Evolutionary conservation across 2,113 vertebrate genomes (phyloP).

Genomic region (Glaucidium brasilianum): DNA sequence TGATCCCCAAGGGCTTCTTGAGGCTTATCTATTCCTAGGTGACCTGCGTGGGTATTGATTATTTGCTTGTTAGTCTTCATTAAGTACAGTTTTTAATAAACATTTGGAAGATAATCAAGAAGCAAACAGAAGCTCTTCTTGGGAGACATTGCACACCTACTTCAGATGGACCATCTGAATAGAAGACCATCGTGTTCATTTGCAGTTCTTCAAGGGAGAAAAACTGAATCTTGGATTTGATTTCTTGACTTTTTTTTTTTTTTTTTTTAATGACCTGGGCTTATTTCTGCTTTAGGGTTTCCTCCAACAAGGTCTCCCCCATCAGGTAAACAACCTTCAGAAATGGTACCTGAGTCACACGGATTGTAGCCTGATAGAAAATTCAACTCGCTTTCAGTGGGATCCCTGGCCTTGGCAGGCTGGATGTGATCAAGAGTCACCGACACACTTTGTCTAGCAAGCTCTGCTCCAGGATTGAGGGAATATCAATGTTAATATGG

Average conservation of each 20-base stretch:
- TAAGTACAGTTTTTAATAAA: conserved; percentile 66
- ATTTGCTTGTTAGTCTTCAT: conserved; percentile 65
- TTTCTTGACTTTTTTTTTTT: not conserved
- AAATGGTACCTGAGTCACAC: not conserved
- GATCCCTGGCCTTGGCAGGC: not conserved
- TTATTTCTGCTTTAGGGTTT: not conserved
- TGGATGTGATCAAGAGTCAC: not conserved
- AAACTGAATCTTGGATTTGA: not conserved
- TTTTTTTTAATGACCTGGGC: not conserved
- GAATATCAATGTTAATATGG: not conserved
- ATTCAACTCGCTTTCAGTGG: not conserved
- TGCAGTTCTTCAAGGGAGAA: not conserved
- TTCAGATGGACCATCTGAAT: not conserved
- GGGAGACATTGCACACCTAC: not conserved
- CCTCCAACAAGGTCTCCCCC: not conserved
- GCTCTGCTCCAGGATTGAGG: not conserved
- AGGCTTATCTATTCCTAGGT: conserved; percentile 60
- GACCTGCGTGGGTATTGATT: conserved; percentile 54
- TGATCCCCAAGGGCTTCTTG: conserved; percentile 56
- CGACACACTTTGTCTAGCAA: fast-evolving
- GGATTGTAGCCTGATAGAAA: not conserved
- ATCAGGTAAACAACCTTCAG: not conserved
- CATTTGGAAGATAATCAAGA: conserved; percentile 47
- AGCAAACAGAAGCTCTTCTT: not conserved
- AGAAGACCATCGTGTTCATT: fast-evolving